Conservation (phyloP, 2,797 vertebrate species). For the Holocentrus rufus region DNA sequence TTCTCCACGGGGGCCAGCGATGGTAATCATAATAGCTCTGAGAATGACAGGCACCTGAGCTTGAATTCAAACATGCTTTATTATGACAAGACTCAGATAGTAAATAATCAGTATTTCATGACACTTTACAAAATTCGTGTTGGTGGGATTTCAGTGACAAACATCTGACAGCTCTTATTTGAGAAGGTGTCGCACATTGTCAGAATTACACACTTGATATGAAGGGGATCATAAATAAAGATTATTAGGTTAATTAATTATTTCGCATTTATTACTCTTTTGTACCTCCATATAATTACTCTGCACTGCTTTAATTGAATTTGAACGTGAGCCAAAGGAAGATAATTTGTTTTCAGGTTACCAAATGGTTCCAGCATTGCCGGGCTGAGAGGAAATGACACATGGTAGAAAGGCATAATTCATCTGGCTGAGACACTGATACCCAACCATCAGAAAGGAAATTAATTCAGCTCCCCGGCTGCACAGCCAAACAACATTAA, state of each 20-base stretch:
- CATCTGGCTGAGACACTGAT: conserved; percentile 81
- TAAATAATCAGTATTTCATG: conserved; percentile 8
- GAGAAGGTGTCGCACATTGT: conserved; percentile 82
- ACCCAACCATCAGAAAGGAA: conserved; percentile 82
- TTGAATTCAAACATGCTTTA: conserved; percentile 23
- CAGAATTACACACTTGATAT: conserved; percentile 89
- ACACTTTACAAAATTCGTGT: conserved; percentile 8
- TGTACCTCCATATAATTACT: conserved; percentile 95
- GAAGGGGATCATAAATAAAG: conserved; percentile 91
- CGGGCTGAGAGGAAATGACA: conserved; percentile 93
- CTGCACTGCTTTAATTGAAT: conserved; percentile 95
- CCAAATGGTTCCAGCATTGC: conserved; percentile 94
- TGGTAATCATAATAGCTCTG: conserved; percentile 29
- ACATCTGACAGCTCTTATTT: conserved; percentile 36
- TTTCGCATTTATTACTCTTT: conserved; percentile 98
- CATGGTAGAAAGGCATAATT: conserved; percentile 82
- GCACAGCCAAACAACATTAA: conserved; percentile 78
- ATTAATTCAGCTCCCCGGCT: conserved; percentile 80
- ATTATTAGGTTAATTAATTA: conserved; percentile 98
- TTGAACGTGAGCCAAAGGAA: conserved; percentile 93
- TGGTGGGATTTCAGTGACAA: conserved; percentile 25
- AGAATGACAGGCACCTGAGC: conserved; percentile 33
- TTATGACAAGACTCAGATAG: conserved; percentile 33
- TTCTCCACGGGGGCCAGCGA: conserved; percentile 22
- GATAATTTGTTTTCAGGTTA: conserved; percentile 99